These are phyloP conservation scores for Drosophila kurseongensis DNA, from an alignment of 1,140 invertebrate genomes.

Conservation along the genomic window DNA sequence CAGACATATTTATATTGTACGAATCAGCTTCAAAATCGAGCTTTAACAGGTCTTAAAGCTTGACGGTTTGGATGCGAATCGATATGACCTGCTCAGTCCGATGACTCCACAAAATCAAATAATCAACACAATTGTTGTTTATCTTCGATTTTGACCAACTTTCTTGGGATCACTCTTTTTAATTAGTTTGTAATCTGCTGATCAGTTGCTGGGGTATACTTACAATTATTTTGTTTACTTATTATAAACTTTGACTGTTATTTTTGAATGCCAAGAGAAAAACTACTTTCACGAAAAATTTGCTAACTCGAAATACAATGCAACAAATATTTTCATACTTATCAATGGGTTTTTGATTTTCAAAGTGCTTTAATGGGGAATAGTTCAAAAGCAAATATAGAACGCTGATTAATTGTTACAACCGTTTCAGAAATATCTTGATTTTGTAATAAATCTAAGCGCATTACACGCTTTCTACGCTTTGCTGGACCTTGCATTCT, in stretches of 20 bases:
- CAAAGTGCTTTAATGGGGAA: background rate
- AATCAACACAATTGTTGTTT: constrained; percentile 51
- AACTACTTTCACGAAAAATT: constrained; percentile 33
- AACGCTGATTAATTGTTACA: constrained; percentile 39
- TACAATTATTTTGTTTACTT: constrained; percentile 43
- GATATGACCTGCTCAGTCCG: background rate
- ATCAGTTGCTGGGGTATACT: constrained; percentile 37
- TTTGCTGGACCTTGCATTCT: constrained; percentile 50
- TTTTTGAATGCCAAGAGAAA: constrained; percentile 48
- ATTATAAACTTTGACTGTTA: constrained; percentile 76
- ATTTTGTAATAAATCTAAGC: constrained; percentile 41
- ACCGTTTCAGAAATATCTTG: constrained; percentile 8
- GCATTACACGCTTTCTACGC: constrained; percentile 62
- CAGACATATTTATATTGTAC: background rate
- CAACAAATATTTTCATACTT: constrained; percentile 58
- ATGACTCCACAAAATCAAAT: constrained; percentile 49
- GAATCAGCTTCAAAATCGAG: constrained; percentile 38
- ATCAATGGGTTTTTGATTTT: background rate
- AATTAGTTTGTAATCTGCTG: constrained; percentile 37
- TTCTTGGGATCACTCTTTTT: constrained; percentile 41
- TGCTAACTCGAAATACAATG: constrained; percentile 65
- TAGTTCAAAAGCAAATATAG: background rate
- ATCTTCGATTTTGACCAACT: constrained; percentile 34
- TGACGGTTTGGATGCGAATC: constrained; percentile 35
- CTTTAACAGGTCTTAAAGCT: constrained; percentile 57